Evolutionary conservation across 1,140 invertebrate species (phyloP), one percentile per base, ranked within the genome.

Genomic region (Lasioglossum albipes): DNA sequence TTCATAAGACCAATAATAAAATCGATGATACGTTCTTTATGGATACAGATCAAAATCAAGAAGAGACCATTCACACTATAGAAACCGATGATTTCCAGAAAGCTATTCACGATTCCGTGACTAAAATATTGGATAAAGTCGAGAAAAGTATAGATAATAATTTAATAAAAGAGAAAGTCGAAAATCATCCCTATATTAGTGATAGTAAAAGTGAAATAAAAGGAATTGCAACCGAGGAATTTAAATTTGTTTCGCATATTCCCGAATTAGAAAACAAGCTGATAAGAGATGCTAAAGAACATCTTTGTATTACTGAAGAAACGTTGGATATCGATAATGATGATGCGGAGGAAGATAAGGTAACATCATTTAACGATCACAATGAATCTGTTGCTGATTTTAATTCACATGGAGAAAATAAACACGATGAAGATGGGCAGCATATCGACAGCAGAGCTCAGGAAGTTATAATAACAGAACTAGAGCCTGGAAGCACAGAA

Each of bases 21-120:
- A 79, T 87, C n/a, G 86, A 90, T 18, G 89, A 90, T 54, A 88
- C 90, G 59, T 65, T 91, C 42, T 83, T 90, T 65, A 88, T 89
- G 70, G 73, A 84, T 42, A 65, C 75, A 27, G 82, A 81, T 0
- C 54, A 79, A n/a, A 45, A 77, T 69, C 27, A 84, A 27, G 72
- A 77, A 27, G 59, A 77, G 20, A 82, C 18, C 12, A 57, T 76
- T 16, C 20, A 59, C 27, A 71, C 62, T 45, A 75, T 75, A 31
- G 69, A 78, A 61, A 74, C 16, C 0, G 79, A 85, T 49, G 70
- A 85, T 13, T 52, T 75, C 27, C 57, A 79, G 67, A 80, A 75
- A 6, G 36, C 68, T 13, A 81, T 85, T 54, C 77, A 79, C 13
- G 83, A 84, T 64, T 82, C 83, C 0, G 83, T 78, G 7, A 45